Evolutionary conservation across 2,797 vertebrate genomes (phyloP), one percentile per base, ranked within the genome.

Genomic region (Bradypus variegatus): DNA sequence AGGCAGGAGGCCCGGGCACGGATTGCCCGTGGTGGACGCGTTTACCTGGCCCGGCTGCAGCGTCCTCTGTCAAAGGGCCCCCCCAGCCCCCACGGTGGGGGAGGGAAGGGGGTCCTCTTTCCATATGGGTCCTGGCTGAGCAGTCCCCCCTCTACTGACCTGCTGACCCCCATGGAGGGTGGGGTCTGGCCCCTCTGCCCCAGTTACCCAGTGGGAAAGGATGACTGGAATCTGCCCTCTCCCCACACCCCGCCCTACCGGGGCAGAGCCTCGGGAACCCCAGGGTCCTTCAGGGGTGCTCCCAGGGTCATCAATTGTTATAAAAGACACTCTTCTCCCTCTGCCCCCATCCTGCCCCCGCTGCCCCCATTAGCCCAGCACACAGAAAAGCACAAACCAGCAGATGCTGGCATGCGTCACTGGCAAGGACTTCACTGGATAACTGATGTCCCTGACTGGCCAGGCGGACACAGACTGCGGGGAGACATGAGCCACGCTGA

Each of bases 371-470:
- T 36, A 84, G 79, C n/a, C 53, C 6, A 5, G 27, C 75, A 60
- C 4, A 58, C 15, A 27, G 86, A 45, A 75, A 53, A 75, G 55
- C 86, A 53, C 1, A 8, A 62, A 36, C 45, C 5, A 25, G 41
- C 41, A 8, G 29, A 62, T 8, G 19, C 33, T 29, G 82, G 69
- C 31, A n/a, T 6, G 70, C 62, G 60, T 70, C 27, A 58, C 8
- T 3, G 18, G n/a, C 33, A n/a, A 0, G 4, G 78, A 72, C 50
- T 94, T 95, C 93, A 94, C n/a, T 81, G 73, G 53, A 64, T 8
- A 72, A 78, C 33, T 0, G 0, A 13, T 2, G 65, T 45, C 33
- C 69, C 1, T 1, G 13, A 45, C 3, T 14, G 36, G 16, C 75
- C 53, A 27, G 38, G 1, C 31, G 58, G 27, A 18, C 62, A 69